Evolutionary conservation across 2,797 vertebrate species (phyloP), one percentile per base, ranked within the genome.

Genomic region (Enteromius viviparus): DNA sequence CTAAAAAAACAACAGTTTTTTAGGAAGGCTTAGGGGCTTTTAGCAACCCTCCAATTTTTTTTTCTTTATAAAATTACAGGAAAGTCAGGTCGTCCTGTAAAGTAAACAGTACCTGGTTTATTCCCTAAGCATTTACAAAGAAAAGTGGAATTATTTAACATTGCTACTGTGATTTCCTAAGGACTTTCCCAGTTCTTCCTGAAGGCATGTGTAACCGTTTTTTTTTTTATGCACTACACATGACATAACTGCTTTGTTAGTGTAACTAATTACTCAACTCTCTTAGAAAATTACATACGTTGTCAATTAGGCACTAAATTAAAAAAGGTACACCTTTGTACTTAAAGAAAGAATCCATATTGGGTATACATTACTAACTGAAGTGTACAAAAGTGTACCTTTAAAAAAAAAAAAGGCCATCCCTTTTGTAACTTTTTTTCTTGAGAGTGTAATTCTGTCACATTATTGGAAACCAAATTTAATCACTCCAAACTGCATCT

Each of bases 51-150:
- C 2, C 7, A 11, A 10, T 34, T 68, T 2, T 34, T 45, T 2
- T 32, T 7, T 55, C 3, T 64, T 3, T 64, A 49, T 45, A 14
- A 10, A 76, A 40, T 53, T 1, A 32, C 23, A 47, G 58, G 40
- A 49, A 65, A 7, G 19, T 32, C 5, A 77, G 15, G 42, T 65
- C 23, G 45, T 32, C 6, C 26, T 21, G 2, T 77, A 58, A 9
- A 40, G 29, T 10, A 64, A 65, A 78, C 23, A 65, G 37, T 49
- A 78, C 26, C 76, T 78, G 40, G 26, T 45, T 78, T 78, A 19
- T 78, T 29, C 26, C 26, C 17, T 17, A 78, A 45, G 40, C 23
- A 29, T 21, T 60, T 76, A 58, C 15, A 23, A 9, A 49, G 26
- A 78, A 65, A 3, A 58, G 32, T 58, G 12, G 12, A 58, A 42